A percentile compares a stretch with the other conserved stretches of the same genome.
These are phyloP conservation scores for Harpagoxenus sublaevis DNA, from an alignment of 2,888 invertebrate genomes.

Conservation along the genomic window DNA sequence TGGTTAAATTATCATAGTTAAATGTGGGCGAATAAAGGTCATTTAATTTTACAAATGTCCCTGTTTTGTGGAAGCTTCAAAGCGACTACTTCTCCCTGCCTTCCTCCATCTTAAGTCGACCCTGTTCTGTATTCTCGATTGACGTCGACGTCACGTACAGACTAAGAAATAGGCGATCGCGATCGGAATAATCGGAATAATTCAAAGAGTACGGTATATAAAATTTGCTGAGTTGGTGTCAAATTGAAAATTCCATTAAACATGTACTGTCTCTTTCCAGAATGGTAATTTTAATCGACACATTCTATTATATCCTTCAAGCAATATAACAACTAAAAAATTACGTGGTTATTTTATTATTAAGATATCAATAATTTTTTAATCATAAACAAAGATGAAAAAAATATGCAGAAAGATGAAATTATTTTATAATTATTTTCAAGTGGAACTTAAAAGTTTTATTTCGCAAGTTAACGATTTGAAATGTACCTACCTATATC, in stretches of 20 bases:
- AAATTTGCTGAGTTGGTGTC: slow-evolving; percentile 5
- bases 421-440: not conserved
- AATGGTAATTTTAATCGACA: not conserved
- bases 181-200: slow-evolving; percentile 51
- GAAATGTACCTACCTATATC: not conserved
- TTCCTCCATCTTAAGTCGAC: slow-evolving; percentile 19
- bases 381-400: not conserved
- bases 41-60: slow-evolving; percentile 38
- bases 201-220: slow-evolving; percentile 18
- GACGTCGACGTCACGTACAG: slow-evolving; percentile 35
- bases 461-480: not conserved
- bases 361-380: not conserved
- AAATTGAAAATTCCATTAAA: slow-evolving; percentile 28
- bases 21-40: not conserved
- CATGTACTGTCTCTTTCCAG: not conserved
- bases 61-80: slow-evolving; percentile 32
- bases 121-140: slow-evolving; percentile 48
- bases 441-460: not conserved
- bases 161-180: slow-evolving; percentile 48
- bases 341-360: not conserved
- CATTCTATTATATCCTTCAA: not conserved
- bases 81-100: not conserved
- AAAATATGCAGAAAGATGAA: not conserved
- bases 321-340: not conserved
- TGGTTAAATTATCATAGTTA: slow-evolving; percentile 5